Base-by-base conservation (phyloP, 1,140 invertebrate species). In the Leptinotarsa undecemlineata region DNA sequence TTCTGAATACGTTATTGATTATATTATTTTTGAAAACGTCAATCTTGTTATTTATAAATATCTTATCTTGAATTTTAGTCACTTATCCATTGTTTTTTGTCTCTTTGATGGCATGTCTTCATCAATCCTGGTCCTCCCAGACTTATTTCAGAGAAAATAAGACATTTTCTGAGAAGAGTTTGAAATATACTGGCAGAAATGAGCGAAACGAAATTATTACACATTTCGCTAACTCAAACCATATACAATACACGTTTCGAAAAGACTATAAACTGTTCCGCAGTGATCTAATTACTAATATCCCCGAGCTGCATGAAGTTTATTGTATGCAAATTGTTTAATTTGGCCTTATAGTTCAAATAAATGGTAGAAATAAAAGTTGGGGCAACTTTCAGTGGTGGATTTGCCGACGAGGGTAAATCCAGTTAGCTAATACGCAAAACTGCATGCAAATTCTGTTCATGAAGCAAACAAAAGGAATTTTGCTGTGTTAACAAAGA, bases 351-450 rank as follows among this genome's bases (percentile, higher is more conserved):
- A 72, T 64, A 72, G 61, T 72, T 72, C 23, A 72, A 67, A 72
- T 48, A 64, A 72, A 72, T 61, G 57, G 48, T 20, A 60, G n/a
- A 71, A 71, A 62, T 62, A 71, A 72, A 64, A 64, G 61, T 60
- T 23, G n/a, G 26, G 26, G 47, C 23, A 72, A 20, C 47, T 72
- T 72, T 26, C 20, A 15, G 15, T 20, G 42, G 71, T 61, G 62
- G 71, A 26, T 48, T 64, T 64, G 15, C 47, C 61, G 62, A 72
- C 71, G 47, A 72, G 62, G 71, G 71, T 72, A 72, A 72, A 72
- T 72, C 57, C 20, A 72, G 60, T 72, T 72, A 72, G 63, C 71
- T 60, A 67, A 72, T 72, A 72, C 71, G 48, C 71, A 72, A 72
- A 72, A 72, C 71, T 72, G 26, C 71, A 67, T 64, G 71, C 19